A percentile compares a stretch with the other conserved stretches of the same genome.
These are phyloP conservation scores for Physocephala rufipes DNA, from an alignment of 2,888 invertebrate genomes.

Conservation along the genomic window DNA sequence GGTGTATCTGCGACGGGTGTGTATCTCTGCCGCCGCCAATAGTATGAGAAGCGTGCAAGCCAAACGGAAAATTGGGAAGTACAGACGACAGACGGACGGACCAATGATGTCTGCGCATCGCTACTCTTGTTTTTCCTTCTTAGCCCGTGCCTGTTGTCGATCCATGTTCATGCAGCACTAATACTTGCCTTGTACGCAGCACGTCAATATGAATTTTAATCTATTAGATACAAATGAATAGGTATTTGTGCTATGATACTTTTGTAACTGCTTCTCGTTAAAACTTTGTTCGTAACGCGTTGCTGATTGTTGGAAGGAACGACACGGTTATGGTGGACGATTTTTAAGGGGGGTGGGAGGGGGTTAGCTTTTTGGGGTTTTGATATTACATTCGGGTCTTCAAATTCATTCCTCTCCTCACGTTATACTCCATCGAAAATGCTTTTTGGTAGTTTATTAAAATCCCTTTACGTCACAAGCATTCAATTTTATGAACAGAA, in stretches of 20 bases:
- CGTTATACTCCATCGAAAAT: too few relatives aligned
- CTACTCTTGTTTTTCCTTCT: constrained; percentile 28
- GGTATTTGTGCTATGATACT: constrained; percentile 54
- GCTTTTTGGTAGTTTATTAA: too few relatives aligned
- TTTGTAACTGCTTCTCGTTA: constrained; percentile 50
- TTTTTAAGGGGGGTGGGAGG: not conserved
- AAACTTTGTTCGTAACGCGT: constrained; percentile 38
- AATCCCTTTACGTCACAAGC: too few relatives aligned
- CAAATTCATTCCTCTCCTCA: too few relatives aligned
- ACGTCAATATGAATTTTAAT: constrained; percentile 61
- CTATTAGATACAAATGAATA: constrained; percentile 65
- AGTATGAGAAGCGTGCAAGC: not conserved
- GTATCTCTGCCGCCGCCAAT: constrained; percentile 8
- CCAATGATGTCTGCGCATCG: constrained; percentile 57
- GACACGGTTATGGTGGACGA: too few relatives aligned
- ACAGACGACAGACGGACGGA: constrained; percentile 19
- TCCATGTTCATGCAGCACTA: constrained; percentile 11
- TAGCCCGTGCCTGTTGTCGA: constrained; percentile 3
- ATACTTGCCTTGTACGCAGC: constrained; percentile 7
- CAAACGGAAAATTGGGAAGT: constrained; percentile 5
- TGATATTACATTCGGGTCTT: too few relatives aligned
- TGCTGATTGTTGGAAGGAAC: not conserved
- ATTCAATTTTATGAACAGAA: too few relatives aligned
- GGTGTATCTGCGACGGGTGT: constrained; percentile 38
- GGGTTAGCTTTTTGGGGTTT: not conserved